Evolutionary conservation across 2,797 vertebrate genomes (phyloP).

Genomic region (Poeciliopsis infans): DNA sequence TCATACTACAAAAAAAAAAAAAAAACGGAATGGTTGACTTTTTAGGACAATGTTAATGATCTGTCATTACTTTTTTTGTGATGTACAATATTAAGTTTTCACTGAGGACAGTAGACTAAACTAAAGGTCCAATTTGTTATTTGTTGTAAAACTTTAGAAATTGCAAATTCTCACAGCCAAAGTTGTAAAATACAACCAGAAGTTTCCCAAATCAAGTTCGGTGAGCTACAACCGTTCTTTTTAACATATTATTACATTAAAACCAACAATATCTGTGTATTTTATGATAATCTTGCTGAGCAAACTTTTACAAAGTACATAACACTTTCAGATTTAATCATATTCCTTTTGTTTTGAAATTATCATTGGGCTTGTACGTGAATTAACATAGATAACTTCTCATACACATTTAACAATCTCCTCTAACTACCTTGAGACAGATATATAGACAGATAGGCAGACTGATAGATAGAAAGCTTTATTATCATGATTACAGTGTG

Average conservation of each 20-base stretch:
- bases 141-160: neutral
- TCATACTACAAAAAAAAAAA: constrained; percentile 12
- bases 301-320: neutral
- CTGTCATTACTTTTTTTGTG: constrained; percentile 26
- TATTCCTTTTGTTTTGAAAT: neutral
- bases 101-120: constrained; percentile 13
- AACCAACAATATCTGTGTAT: too few species aligned
- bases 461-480: too few species aligned
- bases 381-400: neutral
- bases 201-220: neutral
- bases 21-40: constrained; percentile 25
- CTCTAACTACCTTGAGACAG: too few species aligned
- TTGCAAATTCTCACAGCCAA: neutral
- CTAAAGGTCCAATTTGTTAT: neutral
- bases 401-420: too few species aligned
- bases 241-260: too few species aligned
- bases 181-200: neutral
- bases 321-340: neutral
- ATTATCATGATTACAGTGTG: neutral
- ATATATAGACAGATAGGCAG: too few species aligned
- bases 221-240: neutral
- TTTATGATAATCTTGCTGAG: neutral
- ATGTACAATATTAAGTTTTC: constrained; percentile 16
- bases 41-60: constrained; percentile 28
- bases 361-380: neutral